These are phyloP conservation scores for Gari tellinella DNA, from an alignment of 2,888 invertebrate species.

Conservation along the genomic window DNA sequence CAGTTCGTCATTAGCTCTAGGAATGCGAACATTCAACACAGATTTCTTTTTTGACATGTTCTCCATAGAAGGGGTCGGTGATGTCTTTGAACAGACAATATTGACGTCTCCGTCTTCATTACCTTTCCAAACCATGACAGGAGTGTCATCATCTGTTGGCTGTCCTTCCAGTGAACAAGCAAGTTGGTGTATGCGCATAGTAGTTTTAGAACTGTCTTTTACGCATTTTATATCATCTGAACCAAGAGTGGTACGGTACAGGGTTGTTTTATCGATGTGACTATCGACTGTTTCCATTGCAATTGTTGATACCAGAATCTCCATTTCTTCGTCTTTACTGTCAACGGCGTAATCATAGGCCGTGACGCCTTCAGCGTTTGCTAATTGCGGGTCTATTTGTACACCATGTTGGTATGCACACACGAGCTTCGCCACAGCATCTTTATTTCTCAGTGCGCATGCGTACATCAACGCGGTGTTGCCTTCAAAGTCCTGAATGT, in stretches of 20 bases:
- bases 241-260: no score
- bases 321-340: slow-evolving; percentile 14
- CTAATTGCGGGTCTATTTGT: slow-evolving; percentile 24
- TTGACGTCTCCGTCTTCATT: background rate
- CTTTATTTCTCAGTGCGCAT: slow-evolving; percentile 44
- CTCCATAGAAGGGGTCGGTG: background rate
- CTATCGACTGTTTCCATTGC: no score
- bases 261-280: no score
- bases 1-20: slow-evolving; percentile 14
- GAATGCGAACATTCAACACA: slow-evolving; percentile 19
- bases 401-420: slow-evolving; percentile 27
- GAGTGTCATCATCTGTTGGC: no score
- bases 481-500: slow-evolving; percentile 56
- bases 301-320: background rate
- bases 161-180: no score
- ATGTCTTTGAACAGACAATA: background rate
- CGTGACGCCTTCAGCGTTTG: slow-evolving; percentile 44
- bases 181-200: no score
- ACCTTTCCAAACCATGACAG: slow-evolving; percentile 12
- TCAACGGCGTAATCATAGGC: slow-evolving; percentile 44
- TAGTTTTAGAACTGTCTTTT: no score
- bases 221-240: no score
- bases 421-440: slow-evolving; percentile 31
- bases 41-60: slow-evolving; percentile 20
- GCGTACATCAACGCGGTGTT: slow-evolving; percentile 64